Percentiles rank a stretch among this genome's conserved stretches.
Conservation (phyloP, 2,113 vertebrate species). For the Tetraodon nigroviridis region DNA sequence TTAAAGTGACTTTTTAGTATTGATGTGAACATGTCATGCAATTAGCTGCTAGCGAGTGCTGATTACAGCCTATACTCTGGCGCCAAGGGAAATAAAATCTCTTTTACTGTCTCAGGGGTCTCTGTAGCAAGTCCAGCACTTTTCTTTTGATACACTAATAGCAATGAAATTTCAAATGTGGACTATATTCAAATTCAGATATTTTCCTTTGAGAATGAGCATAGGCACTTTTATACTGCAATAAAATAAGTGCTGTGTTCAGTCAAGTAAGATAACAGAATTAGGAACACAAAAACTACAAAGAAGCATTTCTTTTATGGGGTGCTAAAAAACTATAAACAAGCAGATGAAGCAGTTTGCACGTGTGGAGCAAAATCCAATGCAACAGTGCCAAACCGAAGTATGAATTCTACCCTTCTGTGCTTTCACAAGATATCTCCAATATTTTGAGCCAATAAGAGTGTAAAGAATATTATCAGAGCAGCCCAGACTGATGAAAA, state of each 20-base stretch:
- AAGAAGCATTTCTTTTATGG: neutral
- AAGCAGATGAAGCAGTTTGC: slow-evolving; percentile 23
- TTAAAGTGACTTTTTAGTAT: slow-evolving; percentile 3
- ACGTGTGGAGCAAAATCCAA: too few species aligned
- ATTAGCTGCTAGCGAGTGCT: slow-evolving; percentile 42
- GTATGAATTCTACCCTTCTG: slow-evolving; percentile 33
- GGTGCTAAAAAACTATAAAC: neutral
- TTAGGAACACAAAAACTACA: slow-evolving; percentile 24
- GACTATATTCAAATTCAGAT: slow-evolving; percentile 14
- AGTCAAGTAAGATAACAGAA: slow-evolving; percentile 36
- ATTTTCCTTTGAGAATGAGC: slow-evolving; percentile 5
- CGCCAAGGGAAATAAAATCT: slow-evolving; percentile 1
- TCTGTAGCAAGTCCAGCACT: slow-evolving; percentile 17
- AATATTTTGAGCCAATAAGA: slow-evolving; percentile 37
- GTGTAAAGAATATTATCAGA: slow-evolving; percentile 60
- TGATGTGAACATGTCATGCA: slow-evolving; percentile 27
- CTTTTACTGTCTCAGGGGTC: slow-evolving; percentile 11
- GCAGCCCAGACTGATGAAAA: slow-evolving; percentile 65
- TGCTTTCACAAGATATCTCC: slow-evolving; percentile 22
- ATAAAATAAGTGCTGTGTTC: slow-evolving; percentile 43
- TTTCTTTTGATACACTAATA: slow-evolving; percentile 29
- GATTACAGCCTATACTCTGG: slow-evolving; percentile 41
- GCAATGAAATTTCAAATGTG: slow-evolving; percentile 31
- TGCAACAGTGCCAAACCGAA: slow-evolving; percentile 25
- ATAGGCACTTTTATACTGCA: slow-evolving; percentile 27